A percentile compares a stretch with the other conserved stretches of the same genome.
Evolutionary conservation across 2,888 invertebrate species (phyloP).

Genomic region (Deilephila elpenor): DNA sequence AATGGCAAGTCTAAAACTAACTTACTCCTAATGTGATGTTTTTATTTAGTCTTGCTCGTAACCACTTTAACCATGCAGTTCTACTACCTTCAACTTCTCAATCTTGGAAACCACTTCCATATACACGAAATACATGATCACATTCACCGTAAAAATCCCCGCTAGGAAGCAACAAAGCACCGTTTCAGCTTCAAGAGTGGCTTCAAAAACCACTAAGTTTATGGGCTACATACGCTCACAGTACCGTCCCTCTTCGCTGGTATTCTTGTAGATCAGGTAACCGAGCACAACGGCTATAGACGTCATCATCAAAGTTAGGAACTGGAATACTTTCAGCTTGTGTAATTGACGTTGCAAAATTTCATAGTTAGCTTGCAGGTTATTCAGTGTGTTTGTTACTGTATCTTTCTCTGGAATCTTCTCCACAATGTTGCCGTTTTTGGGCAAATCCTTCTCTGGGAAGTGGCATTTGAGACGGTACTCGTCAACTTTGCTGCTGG

Average conservation of each 20-base stretch:
- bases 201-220: constrained; percentile 61
- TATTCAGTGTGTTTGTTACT: constrained; percentile 87
- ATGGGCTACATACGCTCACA: constrained; percentile 74
- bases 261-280: constrained; percentile 64
- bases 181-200: constrained; percentile 58
- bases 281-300: constrained; percentile 62
- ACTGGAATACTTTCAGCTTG: constrained; percentile 65
- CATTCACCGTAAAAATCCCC: constrained; percentile 52
- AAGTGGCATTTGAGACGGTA: constrained; percentile 89
- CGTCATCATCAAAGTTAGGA: constrained; percentile 64
- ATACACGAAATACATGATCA: constrained; percentile 50
- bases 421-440: constrained; percentile 63
- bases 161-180: constrained; percentile 49
- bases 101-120: constrained; percentile 54
- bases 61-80: neutral
- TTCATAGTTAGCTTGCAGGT: constrained; percentile 68
- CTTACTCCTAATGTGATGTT: too few relatives aligned
- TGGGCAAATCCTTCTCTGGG: constrained; percentile 70
- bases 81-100: constrained; percentile 32
- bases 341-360: constrained; percentile 62
- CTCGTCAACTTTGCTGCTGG: constrained; percentile 87
- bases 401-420: constrained; percentile 88
- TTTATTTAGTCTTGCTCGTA: too few relatives aligned
- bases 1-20: too few relatives aligned
- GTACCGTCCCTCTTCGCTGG: constrained; percentile 58